phyloP scores from a whole-genome alignment of 2,797 vertebrate genomes.

The Manis crassicaudata region DNA sequence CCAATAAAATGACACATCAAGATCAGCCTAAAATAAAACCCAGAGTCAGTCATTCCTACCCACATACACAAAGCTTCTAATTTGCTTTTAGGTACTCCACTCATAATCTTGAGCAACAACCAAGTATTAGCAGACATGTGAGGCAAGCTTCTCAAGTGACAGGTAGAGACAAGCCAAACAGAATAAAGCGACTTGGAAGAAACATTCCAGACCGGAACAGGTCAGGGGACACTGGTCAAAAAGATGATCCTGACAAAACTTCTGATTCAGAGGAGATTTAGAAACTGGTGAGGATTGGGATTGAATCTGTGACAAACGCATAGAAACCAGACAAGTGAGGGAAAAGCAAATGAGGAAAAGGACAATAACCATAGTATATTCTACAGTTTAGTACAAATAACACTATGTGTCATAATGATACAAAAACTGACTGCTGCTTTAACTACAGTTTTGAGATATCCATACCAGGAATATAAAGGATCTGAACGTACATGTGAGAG shows the following conservation, averaged over 20 bases:
- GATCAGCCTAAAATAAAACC: constrained; percentile 23
- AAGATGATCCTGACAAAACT: not conserved
- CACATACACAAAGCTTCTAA: not conserved
- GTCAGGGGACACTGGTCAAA: not conserved
- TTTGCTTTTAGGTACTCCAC: not conserved
- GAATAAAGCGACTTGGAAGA: not conserved
- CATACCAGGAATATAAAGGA: not conserved
- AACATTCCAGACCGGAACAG: not conserved
- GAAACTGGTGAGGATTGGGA: not conserved
- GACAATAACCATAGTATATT: not conserved
- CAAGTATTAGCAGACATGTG: not conserved
- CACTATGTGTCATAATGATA: not conserved
- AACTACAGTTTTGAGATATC: not conserved
- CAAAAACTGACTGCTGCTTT: not conserved
- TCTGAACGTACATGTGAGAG: not conserved
- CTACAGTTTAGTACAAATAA: not conserved
- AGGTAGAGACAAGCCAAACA: not conserved
- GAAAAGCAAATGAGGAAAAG: not conserved
- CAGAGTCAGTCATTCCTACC: not conserved
- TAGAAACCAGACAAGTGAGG: not conserved
- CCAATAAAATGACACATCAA: constrained; percentile 1
- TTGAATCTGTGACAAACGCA: not conserved
- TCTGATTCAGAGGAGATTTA: not conserved
- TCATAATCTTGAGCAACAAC: not conserved
- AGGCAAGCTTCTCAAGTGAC: constrained; percentile 33